A percentile compares a stretch with the other conserved stretches of the same genome.
Conservation (phyloP, 2,888 invertebrate species). For the Sesamia inferens region DNA sequence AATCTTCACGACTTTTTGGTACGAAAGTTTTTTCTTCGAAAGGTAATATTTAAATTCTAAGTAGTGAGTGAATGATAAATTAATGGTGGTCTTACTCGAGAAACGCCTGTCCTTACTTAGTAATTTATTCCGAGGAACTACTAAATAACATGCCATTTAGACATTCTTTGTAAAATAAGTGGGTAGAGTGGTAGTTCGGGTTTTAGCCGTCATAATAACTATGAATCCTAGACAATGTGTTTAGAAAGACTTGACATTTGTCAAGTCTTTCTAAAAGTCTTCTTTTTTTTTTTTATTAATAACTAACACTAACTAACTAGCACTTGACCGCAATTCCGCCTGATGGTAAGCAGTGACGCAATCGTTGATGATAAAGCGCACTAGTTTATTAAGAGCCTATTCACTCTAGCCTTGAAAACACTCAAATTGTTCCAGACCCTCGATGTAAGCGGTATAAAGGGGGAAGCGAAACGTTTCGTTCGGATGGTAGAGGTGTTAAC, state of each 20-base stretch:
- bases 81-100: constrained; percentile 42
- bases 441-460: too few relatives aligned
- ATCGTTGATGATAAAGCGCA: too few relatives aligned
- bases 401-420: too few relatives aligned
- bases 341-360: too few relatives aligned
- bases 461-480: too few relatives aligned
- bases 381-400: too few relatives aligned
- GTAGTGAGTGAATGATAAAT: constrained; percentile 45
- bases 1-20: constrained; percentile 38
- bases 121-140: constrained; percentile 50
- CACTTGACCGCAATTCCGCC: too few relatives aligned
- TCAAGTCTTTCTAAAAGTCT: too few relatives aligned
- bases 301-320: too few relatives aligned
- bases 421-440: too few relatives aligned
- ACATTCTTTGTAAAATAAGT: constrained; percentile 26
- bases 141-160: constrained; percentile 30
- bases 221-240: neutral
- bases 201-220: neutral
- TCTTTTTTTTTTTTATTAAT: too few relatives aligned
- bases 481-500: too few relatives aligned
- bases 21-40: constrained; percentile 46
- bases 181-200: neutral
- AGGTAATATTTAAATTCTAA: constrained; percentile 50
- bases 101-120: constrained; percentile 41
- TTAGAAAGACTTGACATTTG: neutral